A percentile compares a stretch with the other conserved stretches of the same genome.
phyloP scores from a whole-genome alignment of 1,140 invertebrate genomes.

The Euschistus heros region DNA sequence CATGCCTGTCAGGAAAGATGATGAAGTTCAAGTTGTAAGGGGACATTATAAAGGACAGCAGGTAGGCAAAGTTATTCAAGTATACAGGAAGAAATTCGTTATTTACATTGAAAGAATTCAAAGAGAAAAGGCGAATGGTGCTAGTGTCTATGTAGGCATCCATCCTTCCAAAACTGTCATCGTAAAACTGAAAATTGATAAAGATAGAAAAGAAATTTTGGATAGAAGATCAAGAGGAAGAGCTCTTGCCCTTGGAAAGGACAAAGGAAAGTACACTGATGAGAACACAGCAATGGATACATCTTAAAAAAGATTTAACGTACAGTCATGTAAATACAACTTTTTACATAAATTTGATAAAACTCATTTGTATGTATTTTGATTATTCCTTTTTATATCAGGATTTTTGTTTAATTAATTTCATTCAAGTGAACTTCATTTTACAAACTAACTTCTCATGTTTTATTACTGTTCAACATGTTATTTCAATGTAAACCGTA shows the following conservation, averaged over 20 bases:
- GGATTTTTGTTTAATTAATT: no score
- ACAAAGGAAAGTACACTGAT: constrained; percentile 99
- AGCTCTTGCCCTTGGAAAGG: constrained; percentile 80
- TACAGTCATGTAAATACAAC: no score
- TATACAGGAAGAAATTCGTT: constrained; percentile 98
- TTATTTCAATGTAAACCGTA: no score
- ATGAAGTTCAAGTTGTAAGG: constrained; percentile 95
- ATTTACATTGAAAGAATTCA: constrained; percentile 98
- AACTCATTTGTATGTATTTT: no score
- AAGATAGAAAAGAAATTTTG: constrained; percentile 92
- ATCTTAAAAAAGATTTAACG: constrained; percentile 3
- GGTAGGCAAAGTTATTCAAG: constrained; percentile 95
- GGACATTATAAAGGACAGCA: constrained; percentile 99
- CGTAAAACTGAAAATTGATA: constrained; percentile 98
- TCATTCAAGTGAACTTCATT: no score
- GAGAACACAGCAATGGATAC: constrained; percentile 45
- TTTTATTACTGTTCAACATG: no score
- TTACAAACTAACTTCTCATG: no score
- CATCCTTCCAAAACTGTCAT: constrained; percentile 97
- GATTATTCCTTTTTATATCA: no score
- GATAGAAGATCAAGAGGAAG: constrained; percentile 90
- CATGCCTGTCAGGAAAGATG: constrained; percentile 97
- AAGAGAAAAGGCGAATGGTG: constrained; percentile 96
- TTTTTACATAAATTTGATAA: no score
- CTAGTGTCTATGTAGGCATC: constrained; percentile 95